phyloP scores from a whole-genome alignment of 1,140 invertebrate species.

The Cotesia chilonis region DNA sequence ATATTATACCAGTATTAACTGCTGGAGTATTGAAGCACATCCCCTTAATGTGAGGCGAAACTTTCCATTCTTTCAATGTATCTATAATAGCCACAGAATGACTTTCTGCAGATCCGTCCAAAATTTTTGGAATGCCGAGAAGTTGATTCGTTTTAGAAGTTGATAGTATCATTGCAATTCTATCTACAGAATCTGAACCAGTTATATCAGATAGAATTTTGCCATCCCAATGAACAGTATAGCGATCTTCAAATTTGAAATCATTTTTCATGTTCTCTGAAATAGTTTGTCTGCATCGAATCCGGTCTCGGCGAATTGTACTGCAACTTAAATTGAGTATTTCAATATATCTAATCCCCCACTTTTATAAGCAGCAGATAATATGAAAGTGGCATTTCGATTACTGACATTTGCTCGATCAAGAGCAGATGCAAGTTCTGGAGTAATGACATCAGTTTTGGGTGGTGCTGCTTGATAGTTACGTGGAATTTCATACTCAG shows the following conservation, averaged over 20 bases:
- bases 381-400: constrained; percentile 41
- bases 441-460: constrained; percentile 41
- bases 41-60: no score
- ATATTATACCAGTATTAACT: no score
- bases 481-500: not conserved
- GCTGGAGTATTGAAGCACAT: no score
- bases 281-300: constrained; percentile 21
- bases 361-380: constrained; percentile 37
- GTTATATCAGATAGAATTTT: constrained; percentile 45
- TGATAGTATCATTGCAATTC: constrained; percentile 46
- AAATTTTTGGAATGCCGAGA: constrained; percentile 47
- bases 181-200: constrained; percentile 45
- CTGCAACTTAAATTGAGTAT: not conserved
- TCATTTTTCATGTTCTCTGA: constrained; percentile 41
- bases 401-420: constrained; percentile 45
- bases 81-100: no score
- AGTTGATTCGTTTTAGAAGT: constrained; percentile 44
- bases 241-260: constrained; percentile 29
- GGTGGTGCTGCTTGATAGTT: not conserved
- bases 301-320: not conserved
- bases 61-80: no score
- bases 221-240: constrained; percentile 32
- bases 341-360: not conserved
- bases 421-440: constrained; percentile 38
- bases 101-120: not conserved